Evolutionary conservation across 2,888 invertebrate genomes (phyloP), one percentile per base, ranked within the genome.

Genomic region (Trypoxylon attenuatum): DNA sequence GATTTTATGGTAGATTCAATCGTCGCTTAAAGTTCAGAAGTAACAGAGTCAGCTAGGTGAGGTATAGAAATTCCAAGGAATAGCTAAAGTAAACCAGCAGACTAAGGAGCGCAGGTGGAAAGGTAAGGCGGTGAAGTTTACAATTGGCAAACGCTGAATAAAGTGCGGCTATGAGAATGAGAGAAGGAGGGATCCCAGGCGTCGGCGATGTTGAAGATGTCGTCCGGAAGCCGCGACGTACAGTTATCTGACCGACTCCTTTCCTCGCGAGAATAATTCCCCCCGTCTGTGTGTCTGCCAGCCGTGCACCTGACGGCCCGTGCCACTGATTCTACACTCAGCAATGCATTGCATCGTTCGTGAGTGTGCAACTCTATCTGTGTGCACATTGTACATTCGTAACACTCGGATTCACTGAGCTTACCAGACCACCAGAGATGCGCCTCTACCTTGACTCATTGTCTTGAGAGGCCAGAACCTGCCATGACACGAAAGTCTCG

Each of bases 221-320:
- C 84, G 83, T 82, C 76, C 82, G 73, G 79, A 73, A 82, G 81
- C 82, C 84, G 81, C 79, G 84, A 82, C 82, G 78, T 85, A 85
- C 87, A 85, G 87, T 86, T 86, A 86, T 81, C 77, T 86, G 86
- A 86, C 86, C 86, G 86, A 85, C 84, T 87, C 82, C 79, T 81
- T 79, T 80, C 73, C 72, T 69, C 71, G 54, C 58, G 51, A 53
- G 56, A 64, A 69, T 54, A 54, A 53, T 46, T 63, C 51, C 47
- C 45, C 63, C 47, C 33, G 33, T 4, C 33, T 13, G 5, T 33
- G n/a, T 13, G n/a, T n/a, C n/a, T n/a, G n/a, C n/a, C n/a, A n/a
- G n/a, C n/a, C n/a, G 33, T 54, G n/a, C 42, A 42, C 58, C 46
- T 64, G 52, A 41, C 33, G 46, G 43, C 54, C 55, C 39, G 52